Conservation (phyloP, 2,888 invertebrate genomes). For the Apotomis betuletana region DNA sequence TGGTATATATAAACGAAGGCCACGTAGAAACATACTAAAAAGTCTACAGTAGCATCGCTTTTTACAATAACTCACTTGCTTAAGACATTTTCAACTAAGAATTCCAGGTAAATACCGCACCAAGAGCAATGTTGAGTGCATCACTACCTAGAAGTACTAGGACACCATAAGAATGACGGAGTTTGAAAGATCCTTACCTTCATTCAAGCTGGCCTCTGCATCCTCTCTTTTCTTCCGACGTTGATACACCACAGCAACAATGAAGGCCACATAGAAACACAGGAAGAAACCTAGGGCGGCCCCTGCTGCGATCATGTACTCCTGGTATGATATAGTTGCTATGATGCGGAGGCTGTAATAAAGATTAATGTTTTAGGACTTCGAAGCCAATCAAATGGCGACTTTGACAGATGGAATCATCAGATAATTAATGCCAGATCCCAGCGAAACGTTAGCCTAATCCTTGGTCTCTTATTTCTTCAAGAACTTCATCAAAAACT, state of each 20-base stretch:
- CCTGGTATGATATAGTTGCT: conserved; percentile 75
- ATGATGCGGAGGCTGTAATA: conserved; percentile 69
- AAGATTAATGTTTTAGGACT: background rate
- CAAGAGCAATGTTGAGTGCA: background rate
- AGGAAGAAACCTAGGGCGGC: conserved; percentile 67
- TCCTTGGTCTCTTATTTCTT: too few species aligned
- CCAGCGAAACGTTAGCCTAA: too few species aligned
- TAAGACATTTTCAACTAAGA: too few species aligned
- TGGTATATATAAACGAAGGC: conserved; percentile 63
- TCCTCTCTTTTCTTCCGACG: conserved; percentile 42
- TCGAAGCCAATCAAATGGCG: too few species aligned
- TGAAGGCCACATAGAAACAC: conserved; percentile 69
- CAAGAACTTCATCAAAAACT: too few species aligned
- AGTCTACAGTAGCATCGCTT: conserved; percentile 62
- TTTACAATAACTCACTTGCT: conserved; percentile 55
- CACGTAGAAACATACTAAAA: conserved; percentile 72
- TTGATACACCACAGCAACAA: conserved; percentile 60
- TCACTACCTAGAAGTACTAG: background rate
- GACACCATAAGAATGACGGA: background rate
- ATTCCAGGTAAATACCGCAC: too few species aligned
- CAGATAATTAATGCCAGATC: too few species aligned
- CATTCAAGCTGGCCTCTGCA: conserved; percentile 46
- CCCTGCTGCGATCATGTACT: conserved; percentile 72
- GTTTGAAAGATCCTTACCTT: conserved; percentile 44
- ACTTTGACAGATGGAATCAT: too few species aligned